phyloP scores from a whole-genome alignment of 2,797 vertebrate species.

The Spinus olivaceus region DNA sequence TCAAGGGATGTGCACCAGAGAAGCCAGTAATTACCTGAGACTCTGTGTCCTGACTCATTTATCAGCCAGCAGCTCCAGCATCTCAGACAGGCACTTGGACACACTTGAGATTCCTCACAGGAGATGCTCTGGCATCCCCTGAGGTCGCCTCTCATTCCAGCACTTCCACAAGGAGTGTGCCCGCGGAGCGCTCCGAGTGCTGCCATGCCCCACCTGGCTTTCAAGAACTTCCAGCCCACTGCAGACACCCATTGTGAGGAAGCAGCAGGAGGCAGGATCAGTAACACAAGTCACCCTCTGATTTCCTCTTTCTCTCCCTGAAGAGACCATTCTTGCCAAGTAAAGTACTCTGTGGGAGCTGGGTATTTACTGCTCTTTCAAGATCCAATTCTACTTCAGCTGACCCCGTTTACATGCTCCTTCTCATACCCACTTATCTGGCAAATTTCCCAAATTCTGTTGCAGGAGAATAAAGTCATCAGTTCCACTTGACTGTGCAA shows the following conservation, averaged over 20 bases:
- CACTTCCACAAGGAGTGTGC: not conserved
- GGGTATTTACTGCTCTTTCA: slow-evolving; percentile 32
- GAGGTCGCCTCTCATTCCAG: not conserved
- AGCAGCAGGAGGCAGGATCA: not conserved
- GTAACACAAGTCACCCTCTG: not conserved
- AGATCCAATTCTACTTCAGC: not conserved
- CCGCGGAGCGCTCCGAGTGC: not conserved
- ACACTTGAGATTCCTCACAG: not conserved
- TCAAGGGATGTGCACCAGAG: fast-evolving
- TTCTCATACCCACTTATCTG: not conserved
- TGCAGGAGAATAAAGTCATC: not conserved
- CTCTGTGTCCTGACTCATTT: not conserved
- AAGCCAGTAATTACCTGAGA: not conserved
- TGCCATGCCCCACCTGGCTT: not conserved
- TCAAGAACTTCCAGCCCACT: not conserved
- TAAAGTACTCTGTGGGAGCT: not conserved
- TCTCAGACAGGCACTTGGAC: not conserved
- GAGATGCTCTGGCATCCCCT: not conserved
- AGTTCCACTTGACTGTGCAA: not conserved
- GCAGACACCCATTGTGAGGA: not conserved
- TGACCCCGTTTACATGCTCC: not conserved
- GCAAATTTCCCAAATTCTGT: slow-evolving; percentile 30
- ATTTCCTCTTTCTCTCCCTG: not conserved
- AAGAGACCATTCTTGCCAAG: not conserved
- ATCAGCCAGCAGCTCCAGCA: not conserved